phyloP scores from a whole-genome alignment of 2,888 invertebrate species.

The Alviniconcha strummeri region DNA sequence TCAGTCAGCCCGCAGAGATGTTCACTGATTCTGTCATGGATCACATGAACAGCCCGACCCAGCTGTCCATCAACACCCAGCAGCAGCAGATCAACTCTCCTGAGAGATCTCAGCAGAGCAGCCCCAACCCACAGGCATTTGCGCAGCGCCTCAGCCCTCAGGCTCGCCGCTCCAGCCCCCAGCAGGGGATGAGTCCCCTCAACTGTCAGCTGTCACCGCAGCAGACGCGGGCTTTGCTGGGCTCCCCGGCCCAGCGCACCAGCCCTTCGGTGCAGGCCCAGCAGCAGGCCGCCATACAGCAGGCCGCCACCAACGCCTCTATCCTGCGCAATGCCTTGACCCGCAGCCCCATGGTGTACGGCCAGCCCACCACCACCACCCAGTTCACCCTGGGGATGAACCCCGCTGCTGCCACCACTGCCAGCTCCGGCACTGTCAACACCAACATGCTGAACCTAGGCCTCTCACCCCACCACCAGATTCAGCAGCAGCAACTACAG shows the following conservation, averaged over 20 bases:
- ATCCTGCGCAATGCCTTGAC: constrained; percentile 65
- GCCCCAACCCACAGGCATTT: constrained; percentile 50
- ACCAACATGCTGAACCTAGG: constrained; percentile 30
- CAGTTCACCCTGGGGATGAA: constrained; percentile 32
- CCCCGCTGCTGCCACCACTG: constrained; percentile 26
- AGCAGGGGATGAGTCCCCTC: constrained; percentile 48
- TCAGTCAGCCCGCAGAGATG: constrained; percentile 35
- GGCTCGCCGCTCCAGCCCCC: constrained; percentile 34
- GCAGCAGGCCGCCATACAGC: constrained; percentile 49
- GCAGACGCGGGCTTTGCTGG: constrained; percentile 40
- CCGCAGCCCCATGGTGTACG: constrained; percentile 38
- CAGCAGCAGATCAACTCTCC: constrained; percentile 53
- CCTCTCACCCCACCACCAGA: constrained; percentile 29
- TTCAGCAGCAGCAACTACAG: constrained; percentile 37
- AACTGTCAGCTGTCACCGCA: constrained; percentile 55
- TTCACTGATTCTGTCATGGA: constrained; percentile 14
- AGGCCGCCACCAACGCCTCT: constrained; percentile 58
- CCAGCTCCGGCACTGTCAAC: constrained; percentile 35
- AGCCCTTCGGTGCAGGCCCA: constrained; percentile 37
- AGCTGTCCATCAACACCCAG: constrained; percentile 38
- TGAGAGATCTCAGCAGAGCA: constrained; percentile 56
- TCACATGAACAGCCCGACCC: constrained; percentile 20
- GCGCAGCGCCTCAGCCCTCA: constrained; percentile 48
- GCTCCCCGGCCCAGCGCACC: constrained; percentile 40
- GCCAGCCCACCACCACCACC: constrained; percentile 34